Evolutionary conservation across 2,888 invertebrate species (phyloP).

Genomic region (Leptinotarsa juncta): DNA sequence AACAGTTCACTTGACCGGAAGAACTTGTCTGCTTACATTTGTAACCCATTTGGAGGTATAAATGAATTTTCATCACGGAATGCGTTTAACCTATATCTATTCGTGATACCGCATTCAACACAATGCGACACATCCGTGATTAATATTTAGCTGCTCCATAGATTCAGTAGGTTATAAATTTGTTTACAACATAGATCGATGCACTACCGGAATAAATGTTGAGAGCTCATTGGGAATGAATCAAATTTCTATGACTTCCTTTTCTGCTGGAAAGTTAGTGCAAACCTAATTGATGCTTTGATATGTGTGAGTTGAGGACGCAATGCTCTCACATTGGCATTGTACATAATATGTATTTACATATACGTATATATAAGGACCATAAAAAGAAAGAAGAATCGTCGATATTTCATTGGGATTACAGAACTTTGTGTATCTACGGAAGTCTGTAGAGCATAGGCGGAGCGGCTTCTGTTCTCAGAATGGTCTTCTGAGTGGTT

Average conservation of each 20-base stretch:
- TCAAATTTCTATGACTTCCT: neutral
- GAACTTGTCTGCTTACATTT: neutral
- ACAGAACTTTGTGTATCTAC: too few relatives aligned
- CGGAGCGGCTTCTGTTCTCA: too few relatives aligned
- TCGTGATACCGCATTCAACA: constrained; percentile 11
- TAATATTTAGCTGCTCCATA: neutral
- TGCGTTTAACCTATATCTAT: neutral
- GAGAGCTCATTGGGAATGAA: neutral
- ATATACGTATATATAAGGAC: too few relatives aligned
- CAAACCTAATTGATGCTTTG: neutral
- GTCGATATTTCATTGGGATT: too few relatives aligned
- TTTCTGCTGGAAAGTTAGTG: neutral
- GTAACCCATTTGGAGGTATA: neutral
- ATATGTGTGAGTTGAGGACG: neutral
- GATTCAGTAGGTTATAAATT: constrained; percentile 8
- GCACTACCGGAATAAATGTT: neutral
- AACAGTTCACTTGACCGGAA: neutral
- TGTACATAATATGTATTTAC: too few relatives aligned
- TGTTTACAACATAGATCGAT: neutral
- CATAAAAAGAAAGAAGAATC: too few relatives aligned
- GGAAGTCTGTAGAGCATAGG: too few relatives aligned
- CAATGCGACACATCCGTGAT: constrained; percentile 13
- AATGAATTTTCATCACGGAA: constrained; percentile 7
- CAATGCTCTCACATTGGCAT: too few relatives aligned
- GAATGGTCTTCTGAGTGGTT: too few relatives aligned